Conservation (phyloP, 1,140 invertebrate species). For the Apis dorsata region DNA sequence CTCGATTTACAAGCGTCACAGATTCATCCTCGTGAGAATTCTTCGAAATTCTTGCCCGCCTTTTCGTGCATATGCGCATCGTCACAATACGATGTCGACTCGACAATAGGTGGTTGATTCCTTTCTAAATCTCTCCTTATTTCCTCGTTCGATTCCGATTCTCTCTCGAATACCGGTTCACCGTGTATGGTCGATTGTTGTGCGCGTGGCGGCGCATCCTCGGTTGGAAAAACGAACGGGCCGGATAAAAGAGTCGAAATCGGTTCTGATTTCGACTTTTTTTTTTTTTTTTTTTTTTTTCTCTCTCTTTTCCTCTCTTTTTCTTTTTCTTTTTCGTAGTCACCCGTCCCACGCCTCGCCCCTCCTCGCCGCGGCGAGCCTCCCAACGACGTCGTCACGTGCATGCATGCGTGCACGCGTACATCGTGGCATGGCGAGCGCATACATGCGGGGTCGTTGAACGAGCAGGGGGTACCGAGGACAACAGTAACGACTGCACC, state of each 20-base stretch:
- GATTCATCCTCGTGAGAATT: constrained; percentile 22
- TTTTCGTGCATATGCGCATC: background rate
- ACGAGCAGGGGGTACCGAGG: constrained; percentile 73
- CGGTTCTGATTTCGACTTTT: constrained; percentile 25
- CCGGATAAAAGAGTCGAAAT: constrained; percentile 25
- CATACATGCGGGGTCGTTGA: constrained; percentile 74
- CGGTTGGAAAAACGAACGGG: background rate
- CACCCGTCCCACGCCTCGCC: no score
- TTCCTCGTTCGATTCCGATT: background rate
- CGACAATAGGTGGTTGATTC: constrained; percentile 60
- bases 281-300: no score
- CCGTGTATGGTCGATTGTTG: constrained; percentile 8
- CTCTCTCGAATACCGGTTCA: constrained; percentile 25
- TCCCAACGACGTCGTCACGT: constrained; percentile 61
- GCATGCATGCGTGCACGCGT: constrained; percentile 66
- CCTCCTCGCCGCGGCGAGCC: constrained; percentile 30
- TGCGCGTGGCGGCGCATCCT: background rate
- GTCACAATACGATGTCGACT: background rate
- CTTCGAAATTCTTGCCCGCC: background rate
- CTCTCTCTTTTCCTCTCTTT: no score
- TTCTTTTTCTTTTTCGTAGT: no score
- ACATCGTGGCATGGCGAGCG: constrained; percentile 47
- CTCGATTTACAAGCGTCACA: background rate
- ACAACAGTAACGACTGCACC: constrained; percentile 67
- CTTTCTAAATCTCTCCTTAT: constrained; percentile 45